A percentile compares a stretch with the other conserved stretches of the same genome.
phyloP scores from a whole-genome alignment of 2,113 vertebrate species.

The Opisthocomus hoazin region DNA sequence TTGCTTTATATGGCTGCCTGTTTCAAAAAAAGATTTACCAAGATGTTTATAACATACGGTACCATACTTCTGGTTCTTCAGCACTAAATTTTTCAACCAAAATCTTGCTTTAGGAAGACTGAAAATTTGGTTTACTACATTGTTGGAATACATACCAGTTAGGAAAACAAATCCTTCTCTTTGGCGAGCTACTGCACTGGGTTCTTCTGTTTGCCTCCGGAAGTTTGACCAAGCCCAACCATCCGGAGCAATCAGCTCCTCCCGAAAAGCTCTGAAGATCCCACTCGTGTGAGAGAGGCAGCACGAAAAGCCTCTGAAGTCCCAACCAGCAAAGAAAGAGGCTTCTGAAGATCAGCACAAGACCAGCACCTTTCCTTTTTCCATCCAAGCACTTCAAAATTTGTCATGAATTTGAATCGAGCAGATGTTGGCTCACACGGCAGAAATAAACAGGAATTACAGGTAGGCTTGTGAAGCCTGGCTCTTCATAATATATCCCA shows the following conservation, averaged over 20 bases:
- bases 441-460: background rate
- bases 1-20: background rate
- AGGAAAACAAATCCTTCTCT: constrained; percentile 4
- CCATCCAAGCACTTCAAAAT: background rate
- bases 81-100: constrained; percentile 30
- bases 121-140: constrained; percentile 1
- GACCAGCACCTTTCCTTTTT: background rate
- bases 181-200: background rate
- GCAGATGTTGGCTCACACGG: background rate
- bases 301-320: background rate
- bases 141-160: background rate
- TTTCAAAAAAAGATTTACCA: constrained; percentile 32
- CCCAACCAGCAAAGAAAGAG: background rate
- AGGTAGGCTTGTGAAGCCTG: background rate
- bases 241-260: background rate
- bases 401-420: background rate
- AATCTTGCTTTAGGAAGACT: background rate
- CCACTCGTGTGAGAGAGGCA: background rate
- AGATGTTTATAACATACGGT: constrained; percentile 43
- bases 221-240: background rate
- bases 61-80: constrained; percentile 26
- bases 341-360: background rate
- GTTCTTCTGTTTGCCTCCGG: background rate
- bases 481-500: background rate
- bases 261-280: background rate